phyloP scores from a whole-genome alignment of 2,888 invertebrate genomes.

The Ellobium chinense region DNA sequence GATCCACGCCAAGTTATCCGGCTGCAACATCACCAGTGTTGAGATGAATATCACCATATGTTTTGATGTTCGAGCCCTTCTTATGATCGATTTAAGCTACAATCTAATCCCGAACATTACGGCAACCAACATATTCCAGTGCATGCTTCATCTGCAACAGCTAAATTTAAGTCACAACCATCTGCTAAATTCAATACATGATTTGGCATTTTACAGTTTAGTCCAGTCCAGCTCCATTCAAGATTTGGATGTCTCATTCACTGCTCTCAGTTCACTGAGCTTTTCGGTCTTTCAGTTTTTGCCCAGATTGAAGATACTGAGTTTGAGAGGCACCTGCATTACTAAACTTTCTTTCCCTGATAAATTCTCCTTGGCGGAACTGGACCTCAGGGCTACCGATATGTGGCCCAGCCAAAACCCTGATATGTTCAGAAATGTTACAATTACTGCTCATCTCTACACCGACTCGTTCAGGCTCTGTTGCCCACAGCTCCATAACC shows the following conservation, averaged over 20 bases:
- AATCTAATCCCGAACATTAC: constrained; percentile 14
- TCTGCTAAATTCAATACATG: not conserved
- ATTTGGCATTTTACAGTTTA: not conserved
- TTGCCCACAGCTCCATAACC: constrained; percentile 36
- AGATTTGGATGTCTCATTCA: constrained; percentile 14
- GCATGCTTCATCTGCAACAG: not conserved
- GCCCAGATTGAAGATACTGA: not conserved
- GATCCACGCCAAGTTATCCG: not conserved
- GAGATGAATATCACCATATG: not conserved
- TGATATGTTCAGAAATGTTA: constrained; percentile 4
- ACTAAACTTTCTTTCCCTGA: not conserved
- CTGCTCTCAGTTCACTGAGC: not conserved
- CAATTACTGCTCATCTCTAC: not conserved
- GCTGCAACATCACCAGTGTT: not conserved
- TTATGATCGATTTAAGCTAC: constrained; percentile 13
- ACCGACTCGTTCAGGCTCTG: constrained; percentile 35
- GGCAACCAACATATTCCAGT: constrained; percentile 11
- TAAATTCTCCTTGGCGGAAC: not conserved
- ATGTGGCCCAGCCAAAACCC: not conserved
- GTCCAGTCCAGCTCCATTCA: not conserved
- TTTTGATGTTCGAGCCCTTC: not conserved
- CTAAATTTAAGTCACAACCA: constrained; percentile 2
- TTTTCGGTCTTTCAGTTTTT: not conserved
- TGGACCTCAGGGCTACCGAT: not conserved
- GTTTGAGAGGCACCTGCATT: not conserved